Evolutionary conservation across 2,888 invertebrate species (phyloP).

Genomic region (Cryptocheilus praepositus): DNA sequence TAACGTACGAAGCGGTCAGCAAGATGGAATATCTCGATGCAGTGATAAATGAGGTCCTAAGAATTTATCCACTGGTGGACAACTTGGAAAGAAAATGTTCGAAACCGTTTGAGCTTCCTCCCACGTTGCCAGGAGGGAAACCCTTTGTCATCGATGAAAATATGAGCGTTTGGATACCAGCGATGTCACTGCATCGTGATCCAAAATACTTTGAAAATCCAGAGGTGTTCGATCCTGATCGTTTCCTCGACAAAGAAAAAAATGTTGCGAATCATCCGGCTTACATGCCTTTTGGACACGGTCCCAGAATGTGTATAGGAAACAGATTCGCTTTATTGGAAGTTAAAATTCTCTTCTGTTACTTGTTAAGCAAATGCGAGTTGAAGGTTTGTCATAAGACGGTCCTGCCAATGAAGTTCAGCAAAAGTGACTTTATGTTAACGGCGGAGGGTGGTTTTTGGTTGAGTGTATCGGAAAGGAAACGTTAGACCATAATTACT

Average conservation of each 20-base stretch:
- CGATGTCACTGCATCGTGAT: constrained; percentile 73
- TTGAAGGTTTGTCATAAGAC: constrained; percentile 41
- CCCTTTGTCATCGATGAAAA: constrained; percentile 61
- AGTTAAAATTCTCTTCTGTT: constrained; percentile 46
- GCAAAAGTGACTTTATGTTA: constrained; percentile 22
- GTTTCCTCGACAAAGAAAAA: constrained; percentile 72
- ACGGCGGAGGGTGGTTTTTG: constrained; percentile 50
- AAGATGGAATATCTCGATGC: constrained; percentile 65
- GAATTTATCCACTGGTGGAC: constrained; percentile 70
- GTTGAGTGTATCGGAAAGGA: too few species aligned
- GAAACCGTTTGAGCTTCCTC: constrained; percentile 75
- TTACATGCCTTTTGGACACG: constrained; percentile 68
- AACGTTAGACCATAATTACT: too few species aligned
- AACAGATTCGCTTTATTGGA: constrained; percentile 53
- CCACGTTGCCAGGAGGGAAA: constrained; percentile 53
- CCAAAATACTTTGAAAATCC: constrained; percentile 74
- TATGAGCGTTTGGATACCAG: constrained; percentile 66
- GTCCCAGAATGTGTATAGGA: constrained; percentile 69
- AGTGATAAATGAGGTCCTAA: constrained; percentile 59
- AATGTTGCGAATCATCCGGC: constrained; percentile 57
- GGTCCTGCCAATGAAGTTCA: constrained; percentile 39
- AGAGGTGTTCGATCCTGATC: constrained; percentile 74
- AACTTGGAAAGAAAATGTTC: constrained; percentile 76
- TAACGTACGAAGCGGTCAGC: constrained; percentile 59
- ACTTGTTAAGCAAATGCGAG: constrained; percentile 43